Conservation (phyloP, 2,888 invertebrate species). For the Ecdyonurus torrentis region DNA sequence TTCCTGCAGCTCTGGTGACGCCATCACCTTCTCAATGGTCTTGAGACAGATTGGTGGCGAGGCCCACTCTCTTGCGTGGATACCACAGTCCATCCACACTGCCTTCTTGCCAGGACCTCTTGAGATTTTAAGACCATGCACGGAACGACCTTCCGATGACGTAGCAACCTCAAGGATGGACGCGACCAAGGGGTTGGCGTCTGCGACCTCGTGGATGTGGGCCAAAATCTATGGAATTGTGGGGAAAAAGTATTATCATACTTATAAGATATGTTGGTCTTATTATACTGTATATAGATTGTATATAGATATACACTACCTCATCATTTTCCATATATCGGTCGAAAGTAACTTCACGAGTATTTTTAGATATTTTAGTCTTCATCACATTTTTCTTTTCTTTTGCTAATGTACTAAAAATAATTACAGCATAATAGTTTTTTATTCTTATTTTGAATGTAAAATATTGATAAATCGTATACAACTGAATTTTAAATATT, state of each 20-base stretch:
- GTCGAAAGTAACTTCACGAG: not conserved
- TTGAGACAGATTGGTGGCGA: not conserved
- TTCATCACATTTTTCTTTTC: no score
- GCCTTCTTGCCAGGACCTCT: conserved; percentile 21
- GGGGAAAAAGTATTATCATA: no score
- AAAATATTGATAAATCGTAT: no score
- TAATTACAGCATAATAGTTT: no score
- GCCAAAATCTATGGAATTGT: no score
- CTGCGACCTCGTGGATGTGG: not conserved
- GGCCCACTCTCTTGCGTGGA: not conserved
- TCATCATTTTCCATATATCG: not conserved
- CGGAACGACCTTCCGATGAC: conserved; percentile 19
- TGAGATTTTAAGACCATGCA: conserved; percentile 22
- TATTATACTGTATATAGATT: no score
- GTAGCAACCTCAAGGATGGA: conserved; percentile 17
- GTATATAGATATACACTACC: not conserved
- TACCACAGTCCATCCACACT: conserved; percentile 32
- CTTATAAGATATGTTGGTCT: no score
- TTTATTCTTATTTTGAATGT: no score
- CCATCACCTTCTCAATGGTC: conserved; percentile 1
- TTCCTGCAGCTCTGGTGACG: not conserved
- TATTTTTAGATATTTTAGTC: no score
- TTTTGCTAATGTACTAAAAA: no score
- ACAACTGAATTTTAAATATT: no score
- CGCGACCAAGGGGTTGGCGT: not conserved